Percentiles rank a stretch among this genome's conserved stretches.
Conservation (phyloP, 2,888 invertebrate genomes). For the Trisateles emortualis region DNA sequence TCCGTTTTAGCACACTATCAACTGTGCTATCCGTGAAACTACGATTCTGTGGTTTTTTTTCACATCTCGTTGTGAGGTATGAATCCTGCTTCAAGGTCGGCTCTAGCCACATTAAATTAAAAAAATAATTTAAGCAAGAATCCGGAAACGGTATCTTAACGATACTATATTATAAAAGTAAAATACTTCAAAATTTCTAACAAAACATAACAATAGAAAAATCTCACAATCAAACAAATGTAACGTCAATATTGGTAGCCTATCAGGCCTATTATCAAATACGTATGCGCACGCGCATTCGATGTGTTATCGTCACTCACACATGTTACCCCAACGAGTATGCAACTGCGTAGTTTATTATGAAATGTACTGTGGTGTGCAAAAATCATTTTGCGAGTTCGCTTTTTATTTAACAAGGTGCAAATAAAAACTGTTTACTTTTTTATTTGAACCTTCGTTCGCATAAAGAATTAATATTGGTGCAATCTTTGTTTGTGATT, state of each 20-base stretch:
- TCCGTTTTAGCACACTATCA: too few species aligned
- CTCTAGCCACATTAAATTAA: too few species aligned
- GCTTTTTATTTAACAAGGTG: slow-evolving; percentile 32
- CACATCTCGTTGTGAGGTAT: too few species aligned
- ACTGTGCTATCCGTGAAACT: too few species aligned
- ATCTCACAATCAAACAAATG: slow-evolving; percentile 23
- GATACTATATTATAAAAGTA: not conserved
- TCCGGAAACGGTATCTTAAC: not conserved
- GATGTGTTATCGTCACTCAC: slow-evolving; percentile 57
- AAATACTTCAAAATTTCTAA: not conserved
- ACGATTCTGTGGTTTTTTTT: too few species aligned
- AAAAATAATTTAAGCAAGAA: too few species aligned
- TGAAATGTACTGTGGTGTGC: slow-evolving; percentile 60
- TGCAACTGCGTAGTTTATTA: slow-evolving; percentile 79
- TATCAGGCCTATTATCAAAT: slow-evolving; percentile 62
- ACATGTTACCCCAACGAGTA: slow-evolving; percentile 53
- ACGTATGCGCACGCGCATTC: slow-evolving; percentile 58
- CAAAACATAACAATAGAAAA: not conserved
- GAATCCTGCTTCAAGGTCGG: too few species aligned
- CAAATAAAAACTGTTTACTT: slow-evolving; percentile 25
- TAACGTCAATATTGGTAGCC: slow-evolving; percentile 41
- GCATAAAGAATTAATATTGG: slow-evolving; percentile 2
- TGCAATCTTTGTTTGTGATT: not conserved
- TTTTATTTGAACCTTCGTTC: not conserved
- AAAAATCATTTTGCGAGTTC: slow-evolving; percentile 46